Base-by-base conservation (phyloP, 2,797 vertebrate species). In the Brotula barbata region DNA sequence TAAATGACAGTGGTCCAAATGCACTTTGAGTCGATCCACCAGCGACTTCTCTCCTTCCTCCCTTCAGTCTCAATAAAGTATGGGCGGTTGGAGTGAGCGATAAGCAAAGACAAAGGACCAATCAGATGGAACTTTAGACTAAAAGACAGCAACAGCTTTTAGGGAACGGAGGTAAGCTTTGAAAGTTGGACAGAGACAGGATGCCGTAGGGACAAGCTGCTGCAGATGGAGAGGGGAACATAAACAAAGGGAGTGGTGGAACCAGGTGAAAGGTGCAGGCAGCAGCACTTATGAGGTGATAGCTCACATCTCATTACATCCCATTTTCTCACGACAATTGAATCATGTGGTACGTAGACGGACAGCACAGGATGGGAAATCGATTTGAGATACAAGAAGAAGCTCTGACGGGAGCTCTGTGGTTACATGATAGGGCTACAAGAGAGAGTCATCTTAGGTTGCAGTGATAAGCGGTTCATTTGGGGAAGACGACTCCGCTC, bases 401-500 rank as follows among this genome's bases (percentile, higher is more conserved):
- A 28, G 74, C 44, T 46, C 21, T 63, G 65, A 71, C 71, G 31
- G 45, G 77, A 34, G 82, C 82, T 79, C 52, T 73, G 80, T 1
- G 77, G 89, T 71, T 72, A 90, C 62, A 56, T 68, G 89, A 92
- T 87, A 90, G 84, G 62, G n/a, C 47, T 15, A 17, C 65, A 72
- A 19, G 19, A 51, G 64, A 73, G 66, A 73, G 81, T 41, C 1
- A 51, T 85, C 80, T 91, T 73, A 22, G 61, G 74, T 90, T 90
- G 75, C 90, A 76, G 63, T 31, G 77, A 75, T 88, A 78, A 85
- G 80, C 68, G 68, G 87, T 90, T 87, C 73, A 83, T 91, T 88
- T 87, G 58, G 68, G 77, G 74, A 63, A 74, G 75, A 37, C 78
- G 57, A 56, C 68, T 68, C 67, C 69, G 49, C 50, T 64, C 46